Conservation (phyloP, 2,888 invertebrate species). For the Lasius platythorax region DNA sequence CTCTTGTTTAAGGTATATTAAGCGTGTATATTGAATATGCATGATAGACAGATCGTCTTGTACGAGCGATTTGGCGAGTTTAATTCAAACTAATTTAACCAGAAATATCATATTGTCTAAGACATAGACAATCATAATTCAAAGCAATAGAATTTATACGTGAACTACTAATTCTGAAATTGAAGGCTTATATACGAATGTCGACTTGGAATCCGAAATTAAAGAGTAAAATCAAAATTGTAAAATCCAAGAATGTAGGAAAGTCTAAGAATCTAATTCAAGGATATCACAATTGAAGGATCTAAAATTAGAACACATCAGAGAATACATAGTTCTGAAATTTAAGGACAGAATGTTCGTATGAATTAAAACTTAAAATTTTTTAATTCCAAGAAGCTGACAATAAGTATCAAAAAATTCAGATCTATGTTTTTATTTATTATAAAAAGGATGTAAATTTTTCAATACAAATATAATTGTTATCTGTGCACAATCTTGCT, state of each 20-base stretch:
- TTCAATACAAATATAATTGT: not conserved
- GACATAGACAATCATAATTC: not conserved
- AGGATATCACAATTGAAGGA: not conserved
- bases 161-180: not conserved
- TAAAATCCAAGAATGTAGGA: not conserved
- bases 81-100: conserved; percentile 2
- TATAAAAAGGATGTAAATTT: not conserved
- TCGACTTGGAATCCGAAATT: not conserved
- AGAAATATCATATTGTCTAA: conserved; percentile 12
- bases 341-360: not conserved
- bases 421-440: not conserved
- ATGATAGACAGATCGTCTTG: conserved; percentile 15
- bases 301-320: conserved; percentile 1
- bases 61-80: conserved; percentile 1
- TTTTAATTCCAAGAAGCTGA: not conserved
- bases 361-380: not conserved
- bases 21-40: conserved; percentile 33
- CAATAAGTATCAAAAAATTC: not conserved
- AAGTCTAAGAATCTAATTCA: not conserved
- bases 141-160: not conserved
- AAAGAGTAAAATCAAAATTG: not conserved
- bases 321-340: not conserved
- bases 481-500: not conserved
- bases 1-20: conserved; percentile 31
- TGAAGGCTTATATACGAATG: not conserved